Percentiles rank a stretch among this genome's conserved stretches.
Conservation (phyloP, 2,888 invertebrate species). For the Monopis laevigella region DNA sequence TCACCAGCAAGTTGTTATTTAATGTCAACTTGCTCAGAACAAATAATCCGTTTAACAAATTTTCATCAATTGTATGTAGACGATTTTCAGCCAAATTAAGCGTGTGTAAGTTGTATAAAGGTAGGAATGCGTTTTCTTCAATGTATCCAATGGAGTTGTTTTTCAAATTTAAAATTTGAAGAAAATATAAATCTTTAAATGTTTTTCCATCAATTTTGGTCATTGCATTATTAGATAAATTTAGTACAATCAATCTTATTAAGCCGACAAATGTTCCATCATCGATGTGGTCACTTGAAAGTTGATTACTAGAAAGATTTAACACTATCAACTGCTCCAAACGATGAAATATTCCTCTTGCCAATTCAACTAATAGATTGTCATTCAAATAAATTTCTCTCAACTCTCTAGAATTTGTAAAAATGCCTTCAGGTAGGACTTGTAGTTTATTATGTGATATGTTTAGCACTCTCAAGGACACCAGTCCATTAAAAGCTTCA, state of each 20-base stretch:
- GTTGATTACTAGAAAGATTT: slow-evolving; percentile 85
- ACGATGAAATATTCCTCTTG: slow-evolving; percentile 83
- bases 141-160: slow-evolving; percentile 91
- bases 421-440: slow-evolving; percentile 81
- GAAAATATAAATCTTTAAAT: slow-evolving; percentile 86
- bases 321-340: slow-evolving; percentile 85
- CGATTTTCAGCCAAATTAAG: slow-evolving; percentile 89
- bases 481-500: slow-evolving; percentile 81
- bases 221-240: slow-evolving; percentile 86
- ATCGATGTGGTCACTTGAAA: slow-evolving; percentile 85
- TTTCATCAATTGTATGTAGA: slow-evolving; percentile 81
- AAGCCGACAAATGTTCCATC: slow-evolving; percentile 87
- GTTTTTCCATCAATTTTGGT: slow-evolving; percentile 84
- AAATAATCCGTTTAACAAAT: slow-evolving; percentile 84
- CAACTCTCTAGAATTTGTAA: slow-evolving; percentile 82
- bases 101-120: slow-evolving; percentile 88
- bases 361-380: slow-evolving; percentile 84
- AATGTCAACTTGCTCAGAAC: slow-evolving; percentile 85
- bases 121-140: slow-evolving; percentile 87
- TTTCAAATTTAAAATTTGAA: slow-evolving; percentile 85
- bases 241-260: slow-evolving; percentile 84
- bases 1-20: slow-evolving; percentile 85
- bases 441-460: slow-evolving; percentile 86
- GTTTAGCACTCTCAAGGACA: slow-evolving; percentile 82
- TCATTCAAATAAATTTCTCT: slow-evolving; percentile 86